Evolutionary conservation across 2,113 vertebrate species (phyloP).

Genomic region (Dromas ardeola): DNA sequence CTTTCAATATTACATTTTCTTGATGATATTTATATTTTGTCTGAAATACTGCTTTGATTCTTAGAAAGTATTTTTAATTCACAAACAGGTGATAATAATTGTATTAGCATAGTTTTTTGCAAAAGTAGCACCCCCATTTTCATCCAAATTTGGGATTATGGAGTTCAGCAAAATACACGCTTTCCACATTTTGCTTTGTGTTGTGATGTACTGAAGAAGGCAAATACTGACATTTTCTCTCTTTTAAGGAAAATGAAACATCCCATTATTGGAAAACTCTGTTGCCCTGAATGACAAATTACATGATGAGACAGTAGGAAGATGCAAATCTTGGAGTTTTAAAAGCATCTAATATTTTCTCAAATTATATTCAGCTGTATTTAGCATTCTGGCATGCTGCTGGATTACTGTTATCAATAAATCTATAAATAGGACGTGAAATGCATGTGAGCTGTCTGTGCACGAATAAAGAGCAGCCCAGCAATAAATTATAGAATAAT

Average conservation of each 20-base stretch:
- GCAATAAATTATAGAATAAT: conserved; percentile 3
- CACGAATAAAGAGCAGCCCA: background rate
- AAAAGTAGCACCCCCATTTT: background rate
- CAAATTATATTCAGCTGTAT: background rate
- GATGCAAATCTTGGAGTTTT: conserved; percentile 7
- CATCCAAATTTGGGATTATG: background rate
- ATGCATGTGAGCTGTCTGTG: background rate
- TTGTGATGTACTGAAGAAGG: background rate
- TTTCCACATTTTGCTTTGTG: background rate
- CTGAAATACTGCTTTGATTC: background rate
- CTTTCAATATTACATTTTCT: background rate
- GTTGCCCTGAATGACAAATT: conserved; percentile 11
- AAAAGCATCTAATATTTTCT: conserved; percentile 53
- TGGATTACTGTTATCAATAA: background rate
- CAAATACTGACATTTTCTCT: background rate
- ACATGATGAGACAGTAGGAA: background rate
- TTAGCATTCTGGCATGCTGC: background rate
- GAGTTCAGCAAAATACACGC: background rate
- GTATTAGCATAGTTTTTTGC: background rate
- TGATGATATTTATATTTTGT: background rate
- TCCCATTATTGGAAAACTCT: background rate
- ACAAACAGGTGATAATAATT: background rate
- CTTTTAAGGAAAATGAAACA: background rate
- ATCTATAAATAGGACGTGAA: conserved; percentile 23
- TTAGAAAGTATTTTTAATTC: background rate